Evolutionary conservation across 2,888 invertebrate species (phyloP).

Genomic region (Agonum fuliginosum): DNA sequence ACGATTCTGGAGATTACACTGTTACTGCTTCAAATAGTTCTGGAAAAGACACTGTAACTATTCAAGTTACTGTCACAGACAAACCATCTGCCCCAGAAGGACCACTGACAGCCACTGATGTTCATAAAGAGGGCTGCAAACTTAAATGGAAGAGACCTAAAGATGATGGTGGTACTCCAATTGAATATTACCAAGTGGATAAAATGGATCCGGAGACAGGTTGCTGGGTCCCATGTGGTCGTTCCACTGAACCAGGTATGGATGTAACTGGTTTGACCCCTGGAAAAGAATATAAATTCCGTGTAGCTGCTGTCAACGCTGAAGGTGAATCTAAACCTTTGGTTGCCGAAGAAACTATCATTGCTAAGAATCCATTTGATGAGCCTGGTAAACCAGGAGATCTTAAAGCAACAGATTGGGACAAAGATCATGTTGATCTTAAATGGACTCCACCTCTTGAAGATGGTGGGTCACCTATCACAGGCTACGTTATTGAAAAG

Average conservation of each 20-base stretch:
- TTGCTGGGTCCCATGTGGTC: slow-evolving; percentile 91
- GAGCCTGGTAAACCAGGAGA: slow-evolving; percentile 92
- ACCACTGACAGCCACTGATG: slow-evolving; percentile 90
- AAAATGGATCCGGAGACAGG: slow-evolving; percentile 94
- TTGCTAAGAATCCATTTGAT: slow-evolving; percentile 98
- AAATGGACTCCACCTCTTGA: slow-evolving; percentile 90
- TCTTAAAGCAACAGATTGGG: slow-evolving; percentile 93
- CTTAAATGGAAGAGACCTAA: slow-evolving; percentile 96
- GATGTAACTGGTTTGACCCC: slow-evolving; percentile 91
- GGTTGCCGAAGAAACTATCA: slow-evolving; percentile 86
- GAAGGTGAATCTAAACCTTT: slow-evolving; percentile 98
- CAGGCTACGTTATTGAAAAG: slow-evolving; percentile 90
- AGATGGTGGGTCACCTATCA: slow-evolving; percentile 94
- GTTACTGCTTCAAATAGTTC: slow-evolving; percentile 91
- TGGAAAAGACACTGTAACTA: slow-evolving; percentile 88
- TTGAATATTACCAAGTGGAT: slow-evolving; percentile 97
- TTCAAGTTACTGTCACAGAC: slow-evolving; percentile 89
- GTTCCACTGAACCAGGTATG: slow-evolving; percentile 87
- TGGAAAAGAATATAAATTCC: slow-evolving; percentile 95
- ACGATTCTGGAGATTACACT: slow-evolving; percentile 91
- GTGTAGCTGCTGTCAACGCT: slow-evolving; percentile 95
- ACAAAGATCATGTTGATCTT: slow-evolving; percentile 94
- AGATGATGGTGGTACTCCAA: slow-evolving; percentile 95
- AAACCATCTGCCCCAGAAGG: slow-evolving; percentile 93
- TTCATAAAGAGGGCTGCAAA: slow-evolving; percentile 94